Base-by-base conservation (phyloP, 2,888 invertebrate genomes). In the Nomada fucata region DNA sequence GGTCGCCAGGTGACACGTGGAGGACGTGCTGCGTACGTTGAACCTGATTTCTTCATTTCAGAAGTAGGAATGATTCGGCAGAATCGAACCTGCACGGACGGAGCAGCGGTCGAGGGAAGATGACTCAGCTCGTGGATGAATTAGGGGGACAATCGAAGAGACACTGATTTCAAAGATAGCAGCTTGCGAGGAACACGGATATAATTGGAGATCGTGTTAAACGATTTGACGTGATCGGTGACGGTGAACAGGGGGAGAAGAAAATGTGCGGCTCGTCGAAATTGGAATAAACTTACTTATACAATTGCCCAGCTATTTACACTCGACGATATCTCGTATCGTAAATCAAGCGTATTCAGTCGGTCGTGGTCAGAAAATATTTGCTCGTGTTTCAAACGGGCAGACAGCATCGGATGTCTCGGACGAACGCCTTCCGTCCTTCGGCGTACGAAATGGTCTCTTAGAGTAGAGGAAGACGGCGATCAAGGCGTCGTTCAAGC, bases 401-500 rank as follows among this genome's bases (percentile, higher is more conserved):
- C 72, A 26, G 63, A 75, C 67, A 68, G 55, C 73, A 52, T 78
- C 55, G 63, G 64, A 74, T 65, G 52, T 60, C 80, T 74, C 76
- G 59, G 47, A 76, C 60, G 61, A 75, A 79, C 59, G 65, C 65
- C 75, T 68, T 79, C 65, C 76, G 79, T 61, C 68, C 76, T 60
- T 71, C 85, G 84, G 67, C 77, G 71, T 79, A 79, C 79, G 83
- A 84, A 76, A 76, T 78, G 87, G 80, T 85, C 82, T 82, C 67
- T 74, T 75, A 76, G 86, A 89, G 88, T 89, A 91, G 90, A 92
- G 92, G 92, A 92, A 91, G 91, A 90, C 88, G 90, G 84, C 89
- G 91, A 92, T 91, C 91, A 90, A 88, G 87, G 90, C 90, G 89
- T 90, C 89, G 89, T 85, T 88, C 87, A 88, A 89, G 90, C 92